A percentile compares a stretch with the other conserved stretches of the same genome.
phyloP scores from a whole-genome alignment of 2,888 invertebrate genomes.

The Scelioninae gen. 1 region DNA sequence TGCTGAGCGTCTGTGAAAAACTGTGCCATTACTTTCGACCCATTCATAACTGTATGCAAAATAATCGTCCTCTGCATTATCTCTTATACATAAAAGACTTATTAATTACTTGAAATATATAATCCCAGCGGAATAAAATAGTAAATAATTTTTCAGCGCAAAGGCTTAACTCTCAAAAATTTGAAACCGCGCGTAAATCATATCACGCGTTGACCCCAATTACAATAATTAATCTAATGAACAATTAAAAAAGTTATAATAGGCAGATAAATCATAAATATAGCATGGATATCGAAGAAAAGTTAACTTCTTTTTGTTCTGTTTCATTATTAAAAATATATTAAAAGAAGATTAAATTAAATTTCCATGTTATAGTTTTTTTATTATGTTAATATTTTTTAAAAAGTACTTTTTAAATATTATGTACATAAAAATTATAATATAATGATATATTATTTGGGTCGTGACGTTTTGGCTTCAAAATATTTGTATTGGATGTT shows the following conservation, averaged over 20 bases:
- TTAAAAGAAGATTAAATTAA: no score
- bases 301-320: no score
- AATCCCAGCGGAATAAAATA: slow-evolving; percentile 22
- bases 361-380: no score
- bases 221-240: slow-evolving; percentile 32
- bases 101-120: slow-evolving; percentile 27
- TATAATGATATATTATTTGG: no score
- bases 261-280: neutral
- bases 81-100: slow-evolving; percentile 26
- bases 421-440: no score
- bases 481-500: no score
- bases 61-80: slow-evolving; percentile 24
- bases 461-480: no score
- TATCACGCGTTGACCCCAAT: slow-evolving; percentile 18
- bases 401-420: no score
- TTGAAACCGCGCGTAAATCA: slow-evolving; percentile 20
- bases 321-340: no score
- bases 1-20: slow-evolving; percentile 6
- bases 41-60: slow-evolving; percentile 24
- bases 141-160: slow-evolving; percentile 40
- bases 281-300: neutral
- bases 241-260: slow-evolving; percentile 3
- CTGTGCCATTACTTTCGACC: slow-evolving; percentile 31
- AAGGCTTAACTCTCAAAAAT: slow-evolving; percentile 12
- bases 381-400: no score